Evolutionary conservation across 2,113 vertebrate genomes (phyloP).

Genomic region (Sinocyclocheilus maitianheensis): DNA sequence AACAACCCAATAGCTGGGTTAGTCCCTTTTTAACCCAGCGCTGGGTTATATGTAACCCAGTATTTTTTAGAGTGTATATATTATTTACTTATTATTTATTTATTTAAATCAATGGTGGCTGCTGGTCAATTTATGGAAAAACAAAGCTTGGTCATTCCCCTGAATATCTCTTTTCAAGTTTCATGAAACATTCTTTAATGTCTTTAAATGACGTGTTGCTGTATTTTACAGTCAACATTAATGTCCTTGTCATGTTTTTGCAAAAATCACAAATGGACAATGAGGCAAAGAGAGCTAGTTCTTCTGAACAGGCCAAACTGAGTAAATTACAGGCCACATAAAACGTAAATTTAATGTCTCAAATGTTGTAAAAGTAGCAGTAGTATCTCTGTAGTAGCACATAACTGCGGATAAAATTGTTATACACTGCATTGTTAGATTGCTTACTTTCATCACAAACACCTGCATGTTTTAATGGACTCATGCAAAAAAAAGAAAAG

Average conservation of each 20-base stretch:
- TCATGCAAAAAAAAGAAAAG: conserved; percentile 56
- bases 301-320: not conserved
- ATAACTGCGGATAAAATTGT: not conserved
- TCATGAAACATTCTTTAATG: not conserved
- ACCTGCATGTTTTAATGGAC: conserved; percentile 45
- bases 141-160: not conserved
- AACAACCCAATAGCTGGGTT: too few species aligned
- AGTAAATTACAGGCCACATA: not conserved
- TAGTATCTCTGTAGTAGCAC: not conserved
- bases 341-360: not conserved
- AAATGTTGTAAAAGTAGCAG: not conserved
- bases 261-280: not conserved
- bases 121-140: not conserved
- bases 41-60: too few species aligned
- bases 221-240: not conserved
- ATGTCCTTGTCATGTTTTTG: not conserved
- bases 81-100: too few species aligned
- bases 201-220: not conserved
- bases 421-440: conserved; percentile 16
- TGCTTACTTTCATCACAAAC: conserved; percentile 44
- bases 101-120: too few species aligned
- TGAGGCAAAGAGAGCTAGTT: not conserved
- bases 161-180: not conserved
- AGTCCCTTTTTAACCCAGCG: too few species aligned
- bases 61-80: too few species aligned